Evolutionary conservation across 2,113 vertebrate species (phyloP).

Genomic region (Rhagologus leucostigma): DNA sequence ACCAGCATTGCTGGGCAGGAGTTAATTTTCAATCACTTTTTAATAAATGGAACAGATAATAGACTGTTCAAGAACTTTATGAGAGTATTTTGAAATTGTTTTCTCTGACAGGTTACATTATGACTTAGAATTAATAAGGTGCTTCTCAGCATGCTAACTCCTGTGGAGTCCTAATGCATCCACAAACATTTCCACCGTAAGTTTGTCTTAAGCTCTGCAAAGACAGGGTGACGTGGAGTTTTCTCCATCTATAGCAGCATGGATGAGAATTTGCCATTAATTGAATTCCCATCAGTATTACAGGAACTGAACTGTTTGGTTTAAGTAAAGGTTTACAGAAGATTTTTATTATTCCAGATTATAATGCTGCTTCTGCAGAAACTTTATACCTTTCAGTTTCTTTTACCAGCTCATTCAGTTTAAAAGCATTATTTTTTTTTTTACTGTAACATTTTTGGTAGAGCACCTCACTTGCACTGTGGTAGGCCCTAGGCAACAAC

Average conservation of each 20-base stretch:
- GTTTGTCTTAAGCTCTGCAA: background rate
- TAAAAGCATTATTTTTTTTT: background rate
- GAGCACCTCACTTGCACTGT: background rate
- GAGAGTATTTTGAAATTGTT: background rate
- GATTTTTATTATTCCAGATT: background rate
- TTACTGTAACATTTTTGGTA: background rate
- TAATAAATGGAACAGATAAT: background rate
- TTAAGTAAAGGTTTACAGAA: background rate
- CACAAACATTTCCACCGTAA: background rate
- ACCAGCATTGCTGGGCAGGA: background rate
- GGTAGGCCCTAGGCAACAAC: background rate
- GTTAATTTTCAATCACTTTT: background rate
- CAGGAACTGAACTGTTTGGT: background rate
- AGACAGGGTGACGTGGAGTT: background rate
- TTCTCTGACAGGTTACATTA: background rate
- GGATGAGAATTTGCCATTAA: background rate
- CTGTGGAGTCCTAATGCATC: background rate
- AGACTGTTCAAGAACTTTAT: background rate
- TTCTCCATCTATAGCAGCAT: background rate
- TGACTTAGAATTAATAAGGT: background rate
- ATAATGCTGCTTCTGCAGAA: background rate
- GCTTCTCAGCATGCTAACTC: background rate
- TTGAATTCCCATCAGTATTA: background rate
- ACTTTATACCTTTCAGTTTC: background rate
- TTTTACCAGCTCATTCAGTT: background rate